Conservation (phyloP, 2,113 vertebrate species). For the Oryzias javanicus region DNA sequence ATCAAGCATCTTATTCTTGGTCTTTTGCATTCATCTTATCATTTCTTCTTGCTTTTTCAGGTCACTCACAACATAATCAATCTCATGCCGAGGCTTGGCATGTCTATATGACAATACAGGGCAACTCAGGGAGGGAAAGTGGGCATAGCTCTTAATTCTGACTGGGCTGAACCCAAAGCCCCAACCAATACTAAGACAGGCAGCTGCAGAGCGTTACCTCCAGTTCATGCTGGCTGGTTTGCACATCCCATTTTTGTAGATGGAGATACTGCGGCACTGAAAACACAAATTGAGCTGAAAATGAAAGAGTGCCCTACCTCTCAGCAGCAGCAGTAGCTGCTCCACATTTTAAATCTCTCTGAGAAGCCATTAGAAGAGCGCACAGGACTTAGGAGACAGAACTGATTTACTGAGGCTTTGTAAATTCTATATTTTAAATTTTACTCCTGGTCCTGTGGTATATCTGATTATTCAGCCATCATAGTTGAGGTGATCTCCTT, state of each 20-base stretch:
- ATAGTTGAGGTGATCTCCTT: too few relatives aligned
- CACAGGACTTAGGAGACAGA: too few relatives aligned
- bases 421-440: too few relatives aligned
- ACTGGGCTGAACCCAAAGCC: slow-evolving; percentile 87
- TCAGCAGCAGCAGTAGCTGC: slow-evolving; percentile 72
- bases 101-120: slow-evolving; percentile 80
- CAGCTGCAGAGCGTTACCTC: slow-evolving; percentile 86
- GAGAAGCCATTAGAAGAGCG: too few relatives aligned
- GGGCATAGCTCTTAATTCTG: slow-evolving; percentile 89
- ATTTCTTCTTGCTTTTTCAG: slow-evolving; percentile 62
- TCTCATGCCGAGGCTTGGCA: slow-evolving; percentile 93
- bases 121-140: slow-evolving; percentile 82
- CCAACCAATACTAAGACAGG: slow-evolving; percentile 68
- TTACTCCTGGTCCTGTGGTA: slow-evolving; percentile 73
- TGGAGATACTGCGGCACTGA: slow-evolving; percentile 84
- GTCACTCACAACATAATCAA: slow-evolving; percentile 88
- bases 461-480: too few relatives aligned
- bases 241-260: slow-evolving; percentile 92
- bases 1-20: background rate
- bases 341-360: too few relatives aligned
- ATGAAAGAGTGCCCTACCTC: slow-evolving; percentile 69
- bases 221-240: slow-evolving; percentile 95
- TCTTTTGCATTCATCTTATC: background rate
- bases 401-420: too few relatives aligned
- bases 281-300: slow-evolving; percentile 77